A percentile compares a stretch with the other conserved stretches of the same genome.
Conservation (phyloP, 2,888 invertebrate species). For the Standfussiana lucernea region DNA sequence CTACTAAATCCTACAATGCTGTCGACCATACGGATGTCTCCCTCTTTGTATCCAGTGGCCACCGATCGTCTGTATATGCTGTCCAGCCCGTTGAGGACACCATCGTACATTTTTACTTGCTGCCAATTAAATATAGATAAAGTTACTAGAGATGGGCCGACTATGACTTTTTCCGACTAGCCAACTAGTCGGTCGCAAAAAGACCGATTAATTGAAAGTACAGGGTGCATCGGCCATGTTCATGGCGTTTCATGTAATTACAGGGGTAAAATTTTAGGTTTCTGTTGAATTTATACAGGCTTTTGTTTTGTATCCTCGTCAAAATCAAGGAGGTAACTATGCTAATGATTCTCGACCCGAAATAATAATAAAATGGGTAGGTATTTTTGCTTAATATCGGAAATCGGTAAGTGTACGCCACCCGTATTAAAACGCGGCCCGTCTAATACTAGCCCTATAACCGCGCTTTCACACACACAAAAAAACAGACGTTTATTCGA, state of each 20-base stretch:
- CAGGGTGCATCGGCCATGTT: neutral
- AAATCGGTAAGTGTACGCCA: too few species aligned
- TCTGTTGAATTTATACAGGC: too few species aligned
- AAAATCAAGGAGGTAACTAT: too few species aligned
- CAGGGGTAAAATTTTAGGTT: neutral
- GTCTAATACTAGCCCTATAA: too few species aligned
- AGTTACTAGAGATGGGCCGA: neutral
- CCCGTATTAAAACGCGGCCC: too few species aligned
- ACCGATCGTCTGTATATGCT: conserved; percentile 80
- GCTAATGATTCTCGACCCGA: too few species aligned
- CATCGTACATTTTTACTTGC: conserved; percentile 74
- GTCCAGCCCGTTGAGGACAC: conserved; percentile 78
- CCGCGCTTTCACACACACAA: too few species aligned
- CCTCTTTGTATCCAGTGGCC: conserved; percentile 70
- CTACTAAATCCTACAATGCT: conserved; percentile 79
- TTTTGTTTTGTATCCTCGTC: too few species aligned
- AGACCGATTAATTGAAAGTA: neutral
- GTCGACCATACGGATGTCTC: conserved; percentile 73
- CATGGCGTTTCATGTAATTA: neutral
- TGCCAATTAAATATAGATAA: conserved; percentile 53
- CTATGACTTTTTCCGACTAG: neutral
- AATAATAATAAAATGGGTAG: too few species aligned
- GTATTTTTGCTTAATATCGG: too few species aligned
- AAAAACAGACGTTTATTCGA: too few species aligned
- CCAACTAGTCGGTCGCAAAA: neutral